These are phyloP conservation scores for Scaptomyza hsui DNA, from an alignment of 1,140 invertebrate species.

Conservation along the genomic window DNA sequence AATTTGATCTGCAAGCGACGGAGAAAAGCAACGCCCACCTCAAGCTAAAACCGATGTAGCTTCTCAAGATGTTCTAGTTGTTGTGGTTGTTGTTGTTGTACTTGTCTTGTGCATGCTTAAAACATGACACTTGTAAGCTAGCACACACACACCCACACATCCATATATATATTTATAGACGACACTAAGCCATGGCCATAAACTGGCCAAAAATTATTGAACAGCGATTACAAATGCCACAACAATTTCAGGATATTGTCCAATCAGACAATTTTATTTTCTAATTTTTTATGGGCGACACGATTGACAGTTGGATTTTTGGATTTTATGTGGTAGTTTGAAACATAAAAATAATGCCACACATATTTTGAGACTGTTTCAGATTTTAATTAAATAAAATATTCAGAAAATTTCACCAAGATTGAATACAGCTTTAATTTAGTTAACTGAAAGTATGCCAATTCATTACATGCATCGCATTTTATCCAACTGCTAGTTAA, in stretches of 20 bases:
- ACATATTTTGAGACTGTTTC: neutral
- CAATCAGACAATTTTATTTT: slow-evolving; percentile 57
- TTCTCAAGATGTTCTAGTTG: slow-evolving; percentile 23
- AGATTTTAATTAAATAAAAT: slow-evolving; percentile 1
- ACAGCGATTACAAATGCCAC: slow-evolving; percentile 79
- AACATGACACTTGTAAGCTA: slow-evolving; percentile 79
- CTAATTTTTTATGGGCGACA: slow-evolving; percentile 34
- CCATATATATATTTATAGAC: slow-evolving; percentile 6
- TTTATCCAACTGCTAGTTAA: slow-evolving; percentile 31
- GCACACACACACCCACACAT: slow-evolving; percentile 25
- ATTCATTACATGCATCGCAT: slow-evolving; percentile 40
- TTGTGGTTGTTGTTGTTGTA: slow-evolving; percentile 22
- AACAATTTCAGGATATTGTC: slow-evolving; percentile 57
- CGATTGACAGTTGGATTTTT: slow-evolving; percentile 45
- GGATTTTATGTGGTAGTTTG: slow-evolving; percentile 8
- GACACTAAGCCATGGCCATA: slow-evolving; percentile 69
- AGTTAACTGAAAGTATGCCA: slow-evolving; percentile 35
- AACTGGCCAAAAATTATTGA: slow-evolving; percentile 80
- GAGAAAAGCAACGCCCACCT: slow-evolving; percentile 48
- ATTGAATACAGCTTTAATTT: too few species aligned
- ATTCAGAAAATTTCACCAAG: neutral
- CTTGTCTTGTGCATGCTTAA: slow-evolving; percentile 29
- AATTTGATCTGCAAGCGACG: slow-evolving; percentile 78
- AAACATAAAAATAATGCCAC: neutral
- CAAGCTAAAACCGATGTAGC: slow-evolving; percentile 27